Evolutionary conservation across 2,888 invertebrate species (phyloP), one percentile per base, ranked within the genome.

Genomic region (Trissoscelio sp.): DNA sequence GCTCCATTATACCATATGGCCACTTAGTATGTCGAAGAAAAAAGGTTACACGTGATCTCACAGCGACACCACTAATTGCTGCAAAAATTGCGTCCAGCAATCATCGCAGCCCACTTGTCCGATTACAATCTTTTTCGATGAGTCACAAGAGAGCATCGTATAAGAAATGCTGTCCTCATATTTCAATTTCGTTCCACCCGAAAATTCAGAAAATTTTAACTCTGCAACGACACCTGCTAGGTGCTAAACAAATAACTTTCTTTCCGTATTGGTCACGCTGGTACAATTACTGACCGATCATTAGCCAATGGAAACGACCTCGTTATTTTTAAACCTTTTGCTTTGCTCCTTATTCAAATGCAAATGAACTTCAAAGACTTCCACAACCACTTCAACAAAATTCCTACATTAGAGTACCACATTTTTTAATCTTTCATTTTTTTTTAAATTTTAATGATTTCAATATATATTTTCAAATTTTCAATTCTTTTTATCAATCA

Each of bases 1-100:
- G 20, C 83, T 83, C 87, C 84, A 86, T 88, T 87, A 87, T 87
- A 85, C 83, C 90, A 90, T 90, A 90, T 90, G 90, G 89, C 88
- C 89, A 89, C 88, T 90, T 88, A 84, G 87, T 83, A 80, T 83
- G 57, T n/a, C 12, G n/a, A 22, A 51, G 74, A 58, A 84, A 83
- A 84, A 83, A 84, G 67, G 75, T 73, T 78, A 66, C 82, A 72
- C 83, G 81, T 55, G 31, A 55, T 69, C 58, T 66, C 58, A 44
- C 51, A 31, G 48, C 55, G 31, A 37, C 60, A 53, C 20, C 16
- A 34, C 73, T 73, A 73, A 79, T 72, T 79, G 73, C 31, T 9
- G 58, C 60, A 42, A 73, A 79, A 73, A 67, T 70, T 66, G 14
- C 34, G 18, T 9, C 37, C 37, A 18, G n/a, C 46, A 55, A 28